A percentile compares a stretch with the other conserved stretches of the same genome.
phyloP scores from a whole-genome alignment of 2,113 vertebrate species.

The Megaceryle maxima region DNA sequence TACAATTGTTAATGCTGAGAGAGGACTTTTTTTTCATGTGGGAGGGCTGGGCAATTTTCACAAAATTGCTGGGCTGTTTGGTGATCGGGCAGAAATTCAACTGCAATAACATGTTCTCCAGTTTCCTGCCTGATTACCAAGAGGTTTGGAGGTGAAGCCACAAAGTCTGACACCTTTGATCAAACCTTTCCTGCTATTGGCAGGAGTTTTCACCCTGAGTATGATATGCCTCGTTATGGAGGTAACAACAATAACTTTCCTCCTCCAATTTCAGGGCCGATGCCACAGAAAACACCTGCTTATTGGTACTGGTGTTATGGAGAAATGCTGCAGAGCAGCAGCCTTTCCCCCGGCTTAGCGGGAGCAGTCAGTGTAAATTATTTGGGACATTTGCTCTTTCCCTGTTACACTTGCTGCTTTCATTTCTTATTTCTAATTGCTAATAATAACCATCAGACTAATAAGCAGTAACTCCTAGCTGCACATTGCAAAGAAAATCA shows the following conservation, averaged over 20 bases:
- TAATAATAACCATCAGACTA: not conserved
- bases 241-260: not conserved
- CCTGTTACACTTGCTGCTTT: not conserved
- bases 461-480: not conserved
- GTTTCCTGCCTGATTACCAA: slow-evolving; percentile 1
- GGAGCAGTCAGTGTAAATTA: not conserved
- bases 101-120: slow-evolving; percentile 38
- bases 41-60: slow-evolving; percentile 48
- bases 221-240: not conserved
- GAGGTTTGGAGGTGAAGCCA: slow-evolving; percentile 30
- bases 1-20: not conserved
- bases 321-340: not conserved
- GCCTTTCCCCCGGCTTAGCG: not conserved
- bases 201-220: not conserved
- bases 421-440: not conserved
- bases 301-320: not conserved
- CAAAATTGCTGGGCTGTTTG: slow-evolving; percentile 20
- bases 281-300: slow-evolving; percentile 16
- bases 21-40: slow-evolving; percentile 6
- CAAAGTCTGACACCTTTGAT: slow-evolving; percentile 27
- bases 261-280: not conserved
- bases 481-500: not conserved
- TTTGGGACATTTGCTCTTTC: not conserved
- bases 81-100: slow-evolving; percentile 53
- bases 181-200: slow-evolving; percentile 8